phyloP scores from a whole-genome alignment of 2,888 invertebrate genomes.

The Alentia gelatinosa region DNA sequence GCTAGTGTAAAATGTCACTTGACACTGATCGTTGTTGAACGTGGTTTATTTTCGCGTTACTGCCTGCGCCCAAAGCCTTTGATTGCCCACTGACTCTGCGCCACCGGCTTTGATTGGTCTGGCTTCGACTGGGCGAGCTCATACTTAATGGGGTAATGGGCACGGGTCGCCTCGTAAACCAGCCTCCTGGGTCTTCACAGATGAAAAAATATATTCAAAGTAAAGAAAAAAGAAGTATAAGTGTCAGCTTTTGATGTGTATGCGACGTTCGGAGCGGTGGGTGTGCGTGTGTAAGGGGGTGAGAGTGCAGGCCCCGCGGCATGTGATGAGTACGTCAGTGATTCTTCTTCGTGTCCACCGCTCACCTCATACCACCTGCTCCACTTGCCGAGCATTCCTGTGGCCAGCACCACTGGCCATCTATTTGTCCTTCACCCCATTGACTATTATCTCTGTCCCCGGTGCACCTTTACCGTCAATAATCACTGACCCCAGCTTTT shows the following conservation, averaged over 20 bases:
- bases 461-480: neutral
- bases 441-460: neutral
- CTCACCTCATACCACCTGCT: neutral
- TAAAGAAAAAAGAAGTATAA: no score
- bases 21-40: neutral
- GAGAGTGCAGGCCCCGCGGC: neutral
- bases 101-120: neutral
- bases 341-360: neutral
- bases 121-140: neutral
- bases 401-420: neutral
- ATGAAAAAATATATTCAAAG: no score
- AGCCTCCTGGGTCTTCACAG: constrained; percentile 29
- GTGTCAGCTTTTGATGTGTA: neutral
- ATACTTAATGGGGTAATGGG: constrained; percentile 12
- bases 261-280: neutral
- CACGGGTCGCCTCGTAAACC: neutral
- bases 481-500: neutral
- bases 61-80: neutral
- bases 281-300: neutral
- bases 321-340: neutral
- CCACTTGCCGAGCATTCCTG: constrained; percentile 9
- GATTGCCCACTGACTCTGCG: constrained; percentile 17
- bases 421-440: neutral
- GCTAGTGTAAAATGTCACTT: neutral
- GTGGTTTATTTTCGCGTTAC: neutral